Conservation (phyloP, 2,888 invertebrate species). For the Zaprionus obscuricornis region DNA sequence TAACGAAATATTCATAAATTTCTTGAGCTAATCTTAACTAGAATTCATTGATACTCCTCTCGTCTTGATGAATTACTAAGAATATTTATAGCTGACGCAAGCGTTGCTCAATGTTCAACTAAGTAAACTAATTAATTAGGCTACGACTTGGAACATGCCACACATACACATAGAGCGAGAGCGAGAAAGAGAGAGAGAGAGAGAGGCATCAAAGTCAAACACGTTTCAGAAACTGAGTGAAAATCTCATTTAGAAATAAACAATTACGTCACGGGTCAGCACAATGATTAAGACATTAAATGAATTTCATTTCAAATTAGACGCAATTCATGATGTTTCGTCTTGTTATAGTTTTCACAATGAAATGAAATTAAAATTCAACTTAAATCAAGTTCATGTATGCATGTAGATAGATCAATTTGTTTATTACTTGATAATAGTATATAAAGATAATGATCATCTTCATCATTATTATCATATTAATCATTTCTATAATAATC, state of each 20-base stretch:
- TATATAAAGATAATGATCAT: too few species aligned
- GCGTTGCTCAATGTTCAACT: constrained; percentile 20
- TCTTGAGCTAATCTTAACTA: too few species aligned
- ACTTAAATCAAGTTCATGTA: too few species aligned
- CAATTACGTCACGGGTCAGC: constrained; percentile 61
- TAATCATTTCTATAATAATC: constrained; percentile 74
- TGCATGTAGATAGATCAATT: too few species aligned
- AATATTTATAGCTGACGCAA: constrained; percentile 24
- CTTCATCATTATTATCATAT: too few species aligned
- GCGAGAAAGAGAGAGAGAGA: background rate
- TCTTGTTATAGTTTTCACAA: constrained; percentile 8
- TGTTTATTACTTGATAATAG: too few species aligned
- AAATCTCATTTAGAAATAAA: constrained; percentile 29
- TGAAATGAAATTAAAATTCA: too few species aligned
- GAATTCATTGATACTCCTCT: too few species aligned
- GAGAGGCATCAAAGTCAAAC: constrained; percentile 14
- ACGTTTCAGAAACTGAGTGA: constrained; percentile 30
- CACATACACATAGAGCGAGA: constrained; percentile 11
- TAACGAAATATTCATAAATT: too few species aligned
- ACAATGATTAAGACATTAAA: constrained; percentile 16
- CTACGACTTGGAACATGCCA: constrained; percentile 36
- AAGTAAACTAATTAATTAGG: constrained; percentile 26
- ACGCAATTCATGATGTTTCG: constrained; percentile 53
- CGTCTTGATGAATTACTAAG: too few species aligned
- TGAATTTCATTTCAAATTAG: constrained; percentile 20